Evolutionary conservation across 2,888 invertebrate genomes (phyloP), one percentile per base, ranked within the genome.

Genomic region (Lapara coniferarum): DNA sequence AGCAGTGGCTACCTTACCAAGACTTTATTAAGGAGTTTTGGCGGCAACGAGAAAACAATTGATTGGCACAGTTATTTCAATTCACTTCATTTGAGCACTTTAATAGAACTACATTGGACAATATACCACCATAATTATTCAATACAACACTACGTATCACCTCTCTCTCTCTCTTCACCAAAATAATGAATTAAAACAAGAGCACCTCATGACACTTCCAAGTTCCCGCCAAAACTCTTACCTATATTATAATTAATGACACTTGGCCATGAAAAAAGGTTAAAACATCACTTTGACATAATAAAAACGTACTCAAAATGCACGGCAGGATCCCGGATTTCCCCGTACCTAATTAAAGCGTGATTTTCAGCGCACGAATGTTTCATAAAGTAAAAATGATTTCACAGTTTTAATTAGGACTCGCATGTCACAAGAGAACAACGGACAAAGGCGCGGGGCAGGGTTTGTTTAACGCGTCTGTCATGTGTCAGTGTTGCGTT

Each of bases 391-490:
- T 19, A 44, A 63, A 63, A 63, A 63, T 19, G 13, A 63, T 63
- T 63, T 63, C 63, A 46, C 49, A 16, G 49, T 86, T 86, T 86
- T 87, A 87, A 89, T 86, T 86, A 88, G 76, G 79, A 74, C 80
- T 78, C 77, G 73, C 78, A 78, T 77, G 78, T 78, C 81, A 76
- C 77, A 77, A 79, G 80, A 80, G 77, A 80, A 79, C 81, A 70
- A 78, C 82, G 75, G 74, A 87, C 86, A 88, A 87, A 86, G 85
- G 85, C 83, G 77, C 73, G 75, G 76, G 75, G 81, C 83, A 88
- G 84, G 81, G 81, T 77, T 72, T 71, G 76, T 63, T 16, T 63
- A 12, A 46, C 19, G 16, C 49, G 19, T 13, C 19, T 12, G 46
- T 13, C 13, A 63, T 16, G 8, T 10, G 16, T 46, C 10, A 49